Base-by-base conservation (phyloP, 2,113 vertebrate genomes). In the Chelonoidis abingdonii region DNA sequence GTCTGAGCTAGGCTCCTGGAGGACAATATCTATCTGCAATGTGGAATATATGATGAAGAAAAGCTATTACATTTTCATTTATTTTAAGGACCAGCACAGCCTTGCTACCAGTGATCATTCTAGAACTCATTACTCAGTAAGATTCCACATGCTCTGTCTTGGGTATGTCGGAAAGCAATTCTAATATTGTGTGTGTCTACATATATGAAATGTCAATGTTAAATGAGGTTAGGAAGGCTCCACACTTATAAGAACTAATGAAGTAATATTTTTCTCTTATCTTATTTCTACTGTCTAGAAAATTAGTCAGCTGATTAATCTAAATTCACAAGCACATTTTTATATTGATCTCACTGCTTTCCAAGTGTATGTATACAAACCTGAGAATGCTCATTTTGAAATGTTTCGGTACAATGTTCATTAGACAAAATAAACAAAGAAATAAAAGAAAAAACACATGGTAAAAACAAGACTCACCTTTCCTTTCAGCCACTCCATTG, bases 61-160 rank as follows among this genome's bases (percentile, higher is more conserved):
- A 97, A 95, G 12, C 1, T 10, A 92, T 95, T 97, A 90, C 17
- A 78, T 92, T 97, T 96, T 75, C 44, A 85, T 95, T 90, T 95
- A 83, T 93, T 97, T 95, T 91, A 88, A 90, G 6, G 2, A 9
- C n/a, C 41, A 56, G 80, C 86, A 47, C 29, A 91, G 89, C 90
- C 57, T 93, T 93, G 62, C 81, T 97, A 93, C 96, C 96, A 97
- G 38, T 2, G 41, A 44, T 89, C 78, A 94, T 97, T 95, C 93
- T 87, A 76, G 52, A 38, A 87, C 25, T 95, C 83, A 95, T 97
- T 97, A 97, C 69, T 96, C 95, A 94, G 27, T 31, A 24, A 57
- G 76, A 59, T 53, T 94, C 86, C n/a, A 47, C 17, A 50, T 84
- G 49, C 12, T 83, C 87, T 93, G 72, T 38, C 75, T 59, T 25